Conservation (phyloP, 2,797 vertebrate genomes). For the Acipenser oxyrinchus region DNA sequence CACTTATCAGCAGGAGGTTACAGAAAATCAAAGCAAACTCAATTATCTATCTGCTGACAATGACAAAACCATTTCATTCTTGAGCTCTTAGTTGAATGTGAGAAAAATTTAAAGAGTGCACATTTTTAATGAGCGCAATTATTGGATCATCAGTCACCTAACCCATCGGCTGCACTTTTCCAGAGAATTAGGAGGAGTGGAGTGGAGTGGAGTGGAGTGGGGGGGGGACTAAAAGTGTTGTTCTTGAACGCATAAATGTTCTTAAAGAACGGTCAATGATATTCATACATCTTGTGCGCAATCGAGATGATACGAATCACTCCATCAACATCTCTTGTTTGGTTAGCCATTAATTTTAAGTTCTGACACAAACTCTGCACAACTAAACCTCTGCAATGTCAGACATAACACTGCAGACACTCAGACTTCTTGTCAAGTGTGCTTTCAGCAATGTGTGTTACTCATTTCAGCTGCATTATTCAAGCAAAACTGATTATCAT, state of each 20-base stretch:
- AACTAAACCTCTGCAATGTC: too few relatives aligned
- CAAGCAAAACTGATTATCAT: too few relatives aligned
- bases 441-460: too few relatives aligned
- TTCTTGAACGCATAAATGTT: conserved; percentile 42
- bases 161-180: conserved; percentile 52
- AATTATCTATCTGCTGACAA: conserved; percentile 57
- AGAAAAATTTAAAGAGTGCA: conserved; percentile 55
- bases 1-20: conserved; percentile 37
- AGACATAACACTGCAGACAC: too few relatives aligned
- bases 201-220: not conserved
- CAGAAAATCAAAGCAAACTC: conserved; percentile 55
- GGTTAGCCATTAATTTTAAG: too few relatives aligned
- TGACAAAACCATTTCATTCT: conserved; percentile 53
- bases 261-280: conserved; percentile 43
- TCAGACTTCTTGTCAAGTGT: too few relatives aligned
- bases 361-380: too few relatives aligned
- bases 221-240: conserved; percentile 39
- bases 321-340: too few relatives aligned
- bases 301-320: too few relatives aligned
- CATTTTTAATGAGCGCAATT: conserved; percentile 63
- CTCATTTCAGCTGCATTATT: too few relatives aligned
- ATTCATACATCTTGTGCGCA: conserved; percentile 35
- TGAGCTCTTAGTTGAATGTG: conserved; percentile 45
- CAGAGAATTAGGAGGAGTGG: conserved; percentile 23
- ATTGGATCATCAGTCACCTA: conserved; percentile 62